Evolutionary conservation across 2,888 invertebrate genomes (phyloP).

Genomic region (Eupithecia dodoneata): DNA sequence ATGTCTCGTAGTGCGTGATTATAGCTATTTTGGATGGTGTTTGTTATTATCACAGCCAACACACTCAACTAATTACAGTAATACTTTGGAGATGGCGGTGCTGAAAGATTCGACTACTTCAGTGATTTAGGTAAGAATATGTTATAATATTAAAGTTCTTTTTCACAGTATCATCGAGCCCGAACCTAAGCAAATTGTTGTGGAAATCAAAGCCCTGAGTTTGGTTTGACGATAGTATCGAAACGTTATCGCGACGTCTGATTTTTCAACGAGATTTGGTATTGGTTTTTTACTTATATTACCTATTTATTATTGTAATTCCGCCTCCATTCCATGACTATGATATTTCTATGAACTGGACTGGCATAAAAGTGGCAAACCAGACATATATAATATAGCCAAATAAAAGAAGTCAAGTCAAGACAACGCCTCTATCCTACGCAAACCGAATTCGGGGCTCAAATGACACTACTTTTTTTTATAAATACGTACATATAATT

Average conservation of each 20-base stretch:
- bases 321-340: too few species aligned
- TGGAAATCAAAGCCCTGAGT: background rate
- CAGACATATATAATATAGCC: too few species aligned
- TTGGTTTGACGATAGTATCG: background rate
- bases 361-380: too few species aligned
- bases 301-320: too few species aligned
- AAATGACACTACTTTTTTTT: background rate
- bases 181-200: background rate
- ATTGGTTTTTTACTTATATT: too few species aligned
- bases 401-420: too few species aligned
- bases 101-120: background rate
- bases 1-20: constrained; percentile 1
- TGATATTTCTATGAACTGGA: too few species aligned
- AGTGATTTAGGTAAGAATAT: background rate
- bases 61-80: constrained; percentile 44
- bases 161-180: background rate
- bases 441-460: background rate
- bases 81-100: constrained; percentile 9
- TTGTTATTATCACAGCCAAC: constrained; percentile 54
- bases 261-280: too few species aligned
- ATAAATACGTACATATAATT: background rate
- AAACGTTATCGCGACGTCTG: too few species aligned
- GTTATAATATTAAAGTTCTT: background rate
- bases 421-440: too few species aligned
- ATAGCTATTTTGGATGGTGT: constrained; percentile 24